These are phyloP conservation scores for Propithecus perrieri DNA, from an alignment of 2,797 vertebrate genomes.

Conservation along the genomic window DNA sequence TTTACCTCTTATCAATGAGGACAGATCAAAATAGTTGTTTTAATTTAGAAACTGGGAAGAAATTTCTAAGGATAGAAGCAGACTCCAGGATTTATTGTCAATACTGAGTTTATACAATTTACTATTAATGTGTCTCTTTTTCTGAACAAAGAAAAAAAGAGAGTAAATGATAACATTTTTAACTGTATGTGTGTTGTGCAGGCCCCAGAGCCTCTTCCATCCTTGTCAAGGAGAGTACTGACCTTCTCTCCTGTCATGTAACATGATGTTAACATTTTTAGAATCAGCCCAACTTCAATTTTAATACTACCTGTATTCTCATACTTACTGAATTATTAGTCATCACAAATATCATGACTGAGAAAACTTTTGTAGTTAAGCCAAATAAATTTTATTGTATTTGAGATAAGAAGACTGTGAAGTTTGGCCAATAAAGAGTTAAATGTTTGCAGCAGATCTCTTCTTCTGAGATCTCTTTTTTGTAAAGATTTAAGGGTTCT, in stretches of 20 bases:
- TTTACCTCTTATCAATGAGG: neutral
- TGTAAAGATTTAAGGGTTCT: conserved; percentile 48
- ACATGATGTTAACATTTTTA: neutral
- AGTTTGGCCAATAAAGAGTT: conserved; percentile 2
- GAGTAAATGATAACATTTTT: neutral
- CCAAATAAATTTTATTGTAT: neutral
- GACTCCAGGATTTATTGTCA: neutral
- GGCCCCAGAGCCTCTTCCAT: no score
- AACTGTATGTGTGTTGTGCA: no score
- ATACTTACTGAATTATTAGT: neutral
- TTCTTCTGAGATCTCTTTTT: neutral
- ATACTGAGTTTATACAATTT: neutral
- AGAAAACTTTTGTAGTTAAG: neutral
- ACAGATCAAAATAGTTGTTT: neutral
- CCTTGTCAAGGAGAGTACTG: no score
- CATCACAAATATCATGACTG: neutral
- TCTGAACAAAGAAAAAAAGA: neutral
- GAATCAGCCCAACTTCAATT: neutral
- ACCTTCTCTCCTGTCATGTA: no score
- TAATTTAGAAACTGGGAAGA: neutral
- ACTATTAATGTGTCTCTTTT: neutral
- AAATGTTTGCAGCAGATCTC: neutral
- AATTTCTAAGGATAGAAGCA: neutral
- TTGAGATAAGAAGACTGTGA: neutral
- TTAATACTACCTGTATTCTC: neutral